A percentile compares a stretch with the other conserved stretches of the same genome.
phyloP scores from a whole-genome alignment of 2,888 invertebrate genomes.

The Chaitophorus viminalis region DNA sequence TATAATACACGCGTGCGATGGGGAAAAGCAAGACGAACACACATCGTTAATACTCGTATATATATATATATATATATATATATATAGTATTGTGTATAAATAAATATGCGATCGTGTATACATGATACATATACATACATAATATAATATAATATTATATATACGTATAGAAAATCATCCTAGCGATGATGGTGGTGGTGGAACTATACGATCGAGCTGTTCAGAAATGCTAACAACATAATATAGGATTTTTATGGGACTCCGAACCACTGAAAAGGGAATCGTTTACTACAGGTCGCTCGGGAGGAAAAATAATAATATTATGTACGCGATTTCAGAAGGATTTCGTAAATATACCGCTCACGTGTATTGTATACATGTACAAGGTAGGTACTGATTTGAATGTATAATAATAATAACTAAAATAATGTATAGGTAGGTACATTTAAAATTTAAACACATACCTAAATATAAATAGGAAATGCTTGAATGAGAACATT shows the following conservation, averaged over 20 bases:
- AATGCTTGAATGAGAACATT: too few species aligned
- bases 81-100: not conserved
- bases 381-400: not conserved
- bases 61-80: not conserved
- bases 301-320: conserved; percentile 25
- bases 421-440: not conserved
- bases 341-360: conserved; percentile 24
- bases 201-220: not conserved
- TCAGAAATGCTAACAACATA: not conserved
- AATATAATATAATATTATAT: not conserved
- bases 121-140: not conserved
- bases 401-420: not conserved
- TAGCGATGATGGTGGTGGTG: not conserved
- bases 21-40: conserved; percentile 23
- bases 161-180: not conserved
- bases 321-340: conserved; percentile 3
- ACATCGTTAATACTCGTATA: conserved; percentile 12
- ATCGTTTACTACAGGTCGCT: conserved; percentile 29
- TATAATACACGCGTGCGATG: not conserved
- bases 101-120: not conserved
- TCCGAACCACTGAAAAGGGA: conserved; percentile 14
- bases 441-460: not conserved
- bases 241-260: conserved; percentile 39
- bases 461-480: too few species aligned
- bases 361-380: not conserved